These are phyloP conservation scores for Acleris emargana DNA, from an alignment of 2,888 invertebrate species.

Conservation along the genomic window DNA sequence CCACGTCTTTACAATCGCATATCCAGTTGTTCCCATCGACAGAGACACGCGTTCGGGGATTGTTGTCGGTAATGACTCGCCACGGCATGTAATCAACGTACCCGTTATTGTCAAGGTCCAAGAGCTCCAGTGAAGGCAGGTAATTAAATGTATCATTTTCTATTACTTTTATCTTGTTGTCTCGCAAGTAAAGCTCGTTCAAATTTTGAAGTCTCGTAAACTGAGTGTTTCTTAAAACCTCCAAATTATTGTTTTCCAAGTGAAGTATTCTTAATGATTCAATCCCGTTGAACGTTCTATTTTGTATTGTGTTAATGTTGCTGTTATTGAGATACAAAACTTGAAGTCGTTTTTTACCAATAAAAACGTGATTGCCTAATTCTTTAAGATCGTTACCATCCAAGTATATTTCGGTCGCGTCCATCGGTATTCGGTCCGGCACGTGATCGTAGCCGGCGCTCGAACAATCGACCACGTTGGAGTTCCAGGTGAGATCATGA, in stretches of 20 bases:
- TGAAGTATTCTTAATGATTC: conserved; percentile 89
- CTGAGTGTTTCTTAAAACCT: conserved; percentile 89
- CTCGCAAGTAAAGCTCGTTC: conserved; percentile 89
- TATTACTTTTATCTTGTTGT: conserved; percentile 89
- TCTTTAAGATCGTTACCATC: conserved; percentile 92
- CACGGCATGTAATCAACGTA: conserved; percentile 90
- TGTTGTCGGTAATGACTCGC: conserved; percentile 87
- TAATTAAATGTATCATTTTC: conserved; percentile 90
- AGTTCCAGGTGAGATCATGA: conserved; percentile 93
- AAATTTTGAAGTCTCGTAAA: conserved; percentile 90
- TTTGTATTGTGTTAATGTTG: conserved; percentile 89
- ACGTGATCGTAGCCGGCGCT: conserved; percentile 89
- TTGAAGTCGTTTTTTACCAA: conserved; percentile 92
- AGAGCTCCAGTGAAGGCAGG: conserved; percentile 87
- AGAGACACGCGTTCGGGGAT: conserved; percentile 87
- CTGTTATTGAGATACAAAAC: conserved; percentile 91
- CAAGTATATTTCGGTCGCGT: conserved; percentile 93
- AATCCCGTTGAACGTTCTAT: conserved; percentile 92
- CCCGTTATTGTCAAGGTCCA: conserved; percentile 90
- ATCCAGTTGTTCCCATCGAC: conserved; percentile 92
- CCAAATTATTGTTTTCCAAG: conserved; percentile 89
- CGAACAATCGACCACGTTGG: conserved; percentile 93
- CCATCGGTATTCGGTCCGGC: conserved; percentile 93
- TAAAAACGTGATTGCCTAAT: conserved; percentile 92
- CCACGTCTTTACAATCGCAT: conserved; percentile 90